Evolutionary conservation across 2,888 invertebrate species (phyloP), one percentile per base, ranked within the genome.

Genomic region (Nycteola revayana): DNA sequence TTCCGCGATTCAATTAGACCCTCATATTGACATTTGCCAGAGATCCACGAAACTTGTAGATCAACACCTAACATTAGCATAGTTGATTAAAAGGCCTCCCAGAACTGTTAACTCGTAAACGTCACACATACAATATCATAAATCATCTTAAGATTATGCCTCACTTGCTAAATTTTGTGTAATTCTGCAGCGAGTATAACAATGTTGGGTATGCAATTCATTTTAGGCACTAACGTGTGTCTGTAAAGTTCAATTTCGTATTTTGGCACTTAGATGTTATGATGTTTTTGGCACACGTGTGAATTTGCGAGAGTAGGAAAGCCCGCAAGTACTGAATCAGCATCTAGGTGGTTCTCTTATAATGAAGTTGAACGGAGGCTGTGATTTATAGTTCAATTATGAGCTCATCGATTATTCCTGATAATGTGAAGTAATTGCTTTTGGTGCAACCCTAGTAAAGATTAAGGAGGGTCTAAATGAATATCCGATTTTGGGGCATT

Each of bases 71-170:
- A 81, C 84, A 86, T 87, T 87, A 84, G 79, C 84, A 84, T 84
- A 84, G 82, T 83, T 87, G 86, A 87, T 87, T 87, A 87, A 85
- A 86, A 87, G 81, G 83, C 80, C 82, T 78, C 73, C 73, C 73
- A 69, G 67, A 69, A 73, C 73, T 80, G 86, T 84, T 82, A 84
- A 81, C 78, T 85, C 81, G 84, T 86, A 81, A 85, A 86, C 75
- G 86, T 88, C 86, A 85, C 72, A 75, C 73, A 73, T 82, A 77
- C 75, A 71, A 78, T 78, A 76, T 82, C 83, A 87, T 88, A 87
- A 88, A 87, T 88, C 87, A 88, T 87, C 84, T 82, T 75, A 81
- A 83, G 81, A 83, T 83, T 82, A 82, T 75, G 79, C 75, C 75
- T 79, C 78, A 76, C 75, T 78, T 71, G 74, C 70, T 74, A 72